Percentiles rank a stretch among this genome's conserved stretches.
phyloP scores from a whole-genome alignment of 2,888 invertebrate species.

The Tachina lurida region DNA sequence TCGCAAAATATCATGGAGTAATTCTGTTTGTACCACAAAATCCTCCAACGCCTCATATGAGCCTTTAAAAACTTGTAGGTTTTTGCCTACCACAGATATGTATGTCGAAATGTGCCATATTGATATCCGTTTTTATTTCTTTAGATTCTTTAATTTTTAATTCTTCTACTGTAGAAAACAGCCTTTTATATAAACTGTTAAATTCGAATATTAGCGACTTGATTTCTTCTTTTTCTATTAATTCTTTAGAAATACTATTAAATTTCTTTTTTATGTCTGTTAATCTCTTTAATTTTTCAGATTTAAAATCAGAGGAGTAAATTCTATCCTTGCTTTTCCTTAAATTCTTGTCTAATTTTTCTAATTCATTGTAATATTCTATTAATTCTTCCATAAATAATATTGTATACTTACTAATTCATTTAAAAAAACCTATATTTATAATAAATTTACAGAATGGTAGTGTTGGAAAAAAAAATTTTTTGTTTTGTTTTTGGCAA shows the following conservation, averaged over 20 bases:
- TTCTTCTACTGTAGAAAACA: neutral
- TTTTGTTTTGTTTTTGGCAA: neutral
- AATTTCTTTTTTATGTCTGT: neutral
- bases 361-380: neutral
- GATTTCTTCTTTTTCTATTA: neutral
- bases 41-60: no score
- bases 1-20: no score
- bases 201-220: neutral
- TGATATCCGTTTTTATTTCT: neutral
- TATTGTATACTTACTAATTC: neutral
- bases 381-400: no score
- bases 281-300: neutral
- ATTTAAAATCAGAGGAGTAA: neutral
- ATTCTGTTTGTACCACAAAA: no score
- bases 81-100: no score
- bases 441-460: neutral
- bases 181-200: neutral
- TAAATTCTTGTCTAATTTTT: neutral
- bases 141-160: neutral
- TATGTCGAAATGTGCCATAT: no score
- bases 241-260: neutral
- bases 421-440: neutral
- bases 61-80: no score
- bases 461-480: neutral
- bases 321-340: neutral